phyloP scores from a whole-genome alignment of 2,113 vertebrate genomes.

The Amia ocellicauda region DNA sequence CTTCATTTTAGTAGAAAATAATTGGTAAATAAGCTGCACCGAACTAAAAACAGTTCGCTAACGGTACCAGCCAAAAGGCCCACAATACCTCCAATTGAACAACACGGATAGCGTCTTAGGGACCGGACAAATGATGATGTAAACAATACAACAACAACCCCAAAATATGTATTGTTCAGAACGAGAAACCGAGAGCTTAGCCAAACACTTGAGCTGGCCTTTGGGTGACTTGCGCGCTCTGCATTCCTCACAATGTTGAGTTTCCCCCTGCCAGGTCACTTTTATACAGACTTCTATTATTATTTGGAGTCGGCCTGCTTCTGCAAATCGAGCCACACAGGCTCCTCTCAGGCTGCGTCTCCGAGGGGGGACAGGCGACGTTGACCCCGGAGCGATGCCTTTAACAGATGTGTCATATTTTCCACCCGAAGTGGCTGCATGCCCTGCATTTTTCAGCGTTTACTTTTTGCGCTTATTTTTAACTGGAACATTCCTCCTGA shows the following conservation, averaged over 20 bases:
- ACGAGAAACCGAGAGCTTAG: neutral
- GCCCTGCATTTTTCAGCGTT: constrained; percentile 41
- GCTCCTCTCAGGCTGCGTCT: neutral
- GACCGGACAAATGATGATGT: no score
- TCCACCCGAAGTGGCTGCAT: constrained; percentile 33
- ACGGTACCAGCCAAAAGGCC: no score
- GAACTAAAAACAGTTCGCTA: no score
- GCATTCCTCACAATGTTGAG: neutral
- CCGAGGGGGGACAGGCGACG: constrained; percentile 28
- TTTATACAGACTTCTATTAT: neutral
- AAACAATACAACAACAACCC: no score
- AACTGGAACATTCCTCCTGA: constrained; percentile 65
- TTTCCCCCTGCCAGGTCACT: neutral
- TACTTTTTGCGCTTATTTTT: constrained; percentile 54
- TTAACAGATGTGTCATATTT: constrained; percentile 51
- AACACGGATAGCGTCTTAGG: no score
- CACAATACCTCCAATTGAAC: no score
- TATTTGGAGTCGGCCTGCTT: constrained; percentile 5
- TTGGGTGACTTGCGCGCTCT: neutral
- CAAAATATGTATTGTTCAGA: no score
- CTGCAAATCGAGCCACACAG: constrained; percentile 20
- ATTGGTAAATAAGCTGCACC: no score
- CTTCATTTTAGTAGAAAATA: no score
- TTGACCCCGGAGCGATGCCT: constrained; percentile 56
- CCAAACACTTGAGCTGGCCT: neutral